Conservation (phyloP, 2,888 invertebrate genomes). For the Strigamia crassipes region DNA sequence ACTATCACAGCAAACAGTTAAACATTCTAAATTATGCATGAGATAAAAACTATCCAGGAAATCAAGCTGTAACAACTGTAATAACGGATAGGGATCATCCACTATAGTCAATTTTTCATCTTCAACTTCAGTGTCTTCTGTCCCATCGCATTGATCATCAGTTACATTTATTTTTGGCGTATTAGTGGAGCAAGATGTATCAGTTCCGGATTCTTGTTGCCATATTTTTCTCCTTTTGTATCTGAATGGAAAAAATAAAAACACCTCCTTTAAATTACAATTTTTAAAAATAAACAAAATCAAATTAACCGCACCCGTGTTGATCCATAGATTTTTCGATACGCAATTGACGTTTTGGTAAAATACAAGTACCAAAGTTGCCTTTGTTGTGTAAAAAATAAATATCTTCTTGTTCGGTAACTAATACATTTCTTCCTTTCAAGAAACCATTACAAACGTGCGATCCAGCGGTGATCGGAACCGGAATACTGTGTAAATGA, state of each 20-base stretch:
- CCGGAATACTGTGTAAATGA: neutral
- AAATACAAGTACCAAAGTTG: neutral
- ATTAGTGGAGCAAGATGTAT: neutral
- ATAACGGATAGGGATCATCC: slow-evolving; percentile 15
- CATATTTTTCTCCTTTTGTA: neutral
- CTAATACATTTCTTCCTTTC: neutral
- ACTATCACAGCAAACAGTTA: neutral
- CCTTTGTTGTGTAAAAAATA: neutral
- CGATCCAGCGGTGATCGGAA: neutral
- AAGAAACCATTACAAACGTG: neutral
- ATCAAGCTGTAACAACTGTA: neutral
- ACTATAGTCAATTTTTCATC: neutral
- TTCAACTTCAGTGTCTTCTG: neutral
- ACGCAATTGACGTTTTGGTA: neutral
- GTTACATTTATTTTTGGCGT: neutral
- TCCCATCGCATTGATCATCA: neutral
- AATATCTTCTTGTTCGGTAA: neutral
- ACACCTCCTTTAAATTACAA: neutral
- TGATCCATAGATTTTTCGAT: neutral
- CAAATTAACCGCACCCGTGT: neutral
- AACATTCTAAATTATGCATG: neutral
- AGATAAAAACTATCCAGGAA: neutral
- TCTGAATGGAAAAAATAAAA: neutral
- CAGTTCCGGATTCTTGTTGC: neutral
- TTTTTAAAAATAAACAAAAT: neutral